Percentiles rank a stretch among this genome's conserved stretches.
Evolutionary conservation across 2,888 invertebrate species (phyloP).

Genomic region (Lochmaea capreae): DNA sequence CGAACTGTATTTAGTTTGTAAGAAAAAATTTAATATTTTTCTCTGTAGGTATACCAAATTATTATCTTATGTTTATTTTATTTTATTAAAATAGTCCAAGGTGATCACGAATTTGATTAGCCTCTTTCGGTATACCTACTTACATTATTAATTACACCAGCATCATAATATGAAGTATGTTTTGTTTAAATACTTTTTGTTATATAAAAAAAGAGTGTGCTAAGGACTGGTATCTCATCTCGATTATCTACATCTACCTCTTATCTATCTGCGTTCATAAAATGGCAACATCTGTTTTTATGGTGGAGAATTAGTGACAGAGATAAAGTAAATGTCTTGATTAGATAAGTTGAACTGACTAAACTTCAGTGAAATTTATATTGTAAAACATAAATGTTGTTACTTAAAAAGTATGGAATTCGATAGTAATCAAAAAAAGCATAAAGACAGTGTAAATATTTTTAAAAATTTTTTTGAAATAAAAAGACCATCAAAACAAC

Average conservation of each 20-base stretch:
- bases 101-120: too few relatives aligned
- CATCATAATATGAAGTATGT: too few relatives aligned
- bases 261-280: slow-evolving; percentile 3
- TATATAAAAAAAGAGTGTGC: background rate
- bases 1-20: too few relatives aligned
- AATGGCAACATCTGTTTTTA: slow-evolving; percentile 19
- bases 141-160: too few relatives aligned
- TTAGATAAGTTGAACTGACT: slow-evolving; percentile 21
- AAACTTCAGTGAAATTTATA: background rate
- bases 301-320: background rate
- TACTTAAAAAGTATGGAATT: slow-evolving; percentile 37
- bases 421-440: slow-evolving; percentile 6
- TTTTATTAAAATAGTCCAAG: too few relatives aligned
- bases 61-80: too few relatives aligned
- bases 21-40: too few relatives aligned
- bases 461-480: slow-evolving; percentile 39
- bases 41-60: too few relatives aligned
- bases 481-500: slow-evolving; percentile 35
- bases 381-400: slow-evolving; percentile 6
- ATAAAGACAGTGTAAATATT: slow-evolving; percentile 11
- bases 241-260: background rate
- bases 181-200: background rate
- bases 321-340: slow-evolving; percentile 21
- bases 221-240: background rate
- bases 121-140: too few relatives aligned